phyloP scores from a whole-genome alignment of 1,140 invertebrate genomes.

The Melitaea cinxia region DNA sequence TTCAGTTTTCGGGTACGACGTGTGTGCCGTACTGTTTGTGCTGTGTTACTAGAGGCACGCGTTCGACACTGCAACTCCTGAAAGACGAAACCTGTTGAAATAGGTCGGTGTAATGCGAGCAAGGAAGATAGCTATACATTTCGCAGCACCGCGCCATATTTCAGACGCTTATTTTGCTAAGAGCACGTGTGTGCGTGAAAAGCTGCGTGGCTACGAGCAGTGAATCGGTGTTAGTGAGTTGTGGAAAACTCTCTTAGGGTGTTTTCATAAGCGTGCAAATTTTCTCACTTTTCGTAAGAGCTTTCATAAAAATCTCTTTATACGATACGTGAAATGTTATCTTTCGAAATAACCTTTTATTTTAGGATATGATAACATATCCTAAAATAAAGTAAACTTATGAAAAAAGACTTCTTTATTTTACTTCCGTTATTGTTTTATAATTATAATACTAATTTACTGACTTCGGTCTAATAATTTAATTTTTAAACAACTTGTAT shows the following conservation, averaged over 20 bases:
- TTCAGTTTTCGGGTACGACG: constrained; percentile 73
- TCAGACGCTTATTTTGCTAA: constrained; percentile 75
- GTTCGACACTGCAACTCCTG: constrained; percentile 71
- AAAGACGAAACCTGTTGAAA: constrained; percentile 81
- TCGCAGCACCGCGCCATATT: constrained; percentile 46
- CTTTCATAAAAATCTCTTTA: constrained; percentile 25
- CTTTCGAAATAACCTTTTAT: neutral
- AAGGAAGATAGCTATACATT: constrained; percentile 53
- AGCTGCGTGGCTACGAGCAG: constrained; percentile 66
- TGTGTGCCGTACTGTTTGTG: constrained; percentile 77
- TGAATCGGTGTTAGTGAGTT: constrained; percentile 75
- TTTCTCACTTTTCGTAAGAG: constrained; percentile 49
- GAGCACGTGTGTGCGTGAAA: constrained; percentile 72
- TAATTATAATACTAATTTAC: no score
- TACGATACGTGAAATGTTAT: constrained; percentile 4
- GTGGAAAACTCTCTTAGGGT: constrained; percentile 79
- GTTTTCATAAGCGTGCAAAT: constrained; percentile 67
- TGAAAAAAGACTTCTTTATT: no score
- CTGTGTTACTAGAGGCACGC: constrained; percentile 77
- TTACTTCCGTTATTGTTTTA: no score
- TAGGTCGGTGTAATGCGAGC: constrained; percentile 64
- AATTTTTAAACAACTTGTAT: no score
- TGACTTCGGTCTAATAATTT: no score
- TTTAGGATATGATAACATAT: neutral
- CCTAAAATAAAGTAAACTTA: no score